Evolutionary conservation across 1,140 invertebrate genomes (phyloP), one percentile per base, ranked within the genome.

Genomic region (Zaprionus capensis): DNA sequence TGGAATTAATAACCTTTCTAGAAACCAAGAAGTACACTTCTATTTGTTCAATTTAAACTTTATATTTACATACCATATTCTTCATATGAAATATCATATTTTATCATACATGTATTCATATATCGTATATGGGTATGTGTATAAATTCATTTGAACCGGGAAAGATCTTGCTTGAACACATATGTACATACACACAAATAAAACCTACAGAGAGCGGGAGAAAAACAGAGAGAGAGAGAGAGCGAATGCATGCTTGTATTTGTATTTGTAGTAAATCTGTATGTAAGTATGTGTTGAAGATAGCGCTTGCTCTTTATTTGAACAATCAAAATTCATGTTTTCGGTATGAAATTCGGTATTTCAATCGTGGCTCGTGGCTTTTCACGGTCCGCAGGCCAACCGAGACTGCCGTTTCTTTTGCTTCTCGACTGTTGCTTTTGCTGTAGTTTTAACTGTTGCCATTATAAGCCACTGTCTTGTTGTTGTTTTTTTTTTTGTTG

Each of bases 281-380:
- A 41, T 56, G 24, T 53, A 24, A 51, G 28, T 61, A 22, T 53
- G 67, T 63, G 71, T 68, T 53, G 76, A 65, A 63, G 53, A 79
- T 81, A 81, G 65, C 70, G 77, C 78, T 84, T 73, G 67, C 69
- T 87, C 70, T 79, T 81, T 74, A 81, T 84, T 81, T 86, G 61
- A 79, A 90, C 85, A 81, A 88, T 85, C 81, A 71, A 85, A 80
- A 80, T 85, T 90, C 85, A 90, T 82, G 79, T 84, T 90, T 85
- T 90, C 80, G 81, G 79, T 90, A 90, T 90, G 76, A 90, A 91
- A 90, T 90, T 90, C 82, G 86, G 86, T 85, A 91, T 90, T 90
- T 90, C 83, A 91, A 91, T 91, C 88, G 87, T 91, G 86, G 86
- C 86, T 91, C 86, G 86, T 91, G 86, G 86, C 86, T 91, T 87